Base-by-base conservation (phyloP, 35 echinoderm and acorn worm species). In the Amphiura filiformis region DNA sequence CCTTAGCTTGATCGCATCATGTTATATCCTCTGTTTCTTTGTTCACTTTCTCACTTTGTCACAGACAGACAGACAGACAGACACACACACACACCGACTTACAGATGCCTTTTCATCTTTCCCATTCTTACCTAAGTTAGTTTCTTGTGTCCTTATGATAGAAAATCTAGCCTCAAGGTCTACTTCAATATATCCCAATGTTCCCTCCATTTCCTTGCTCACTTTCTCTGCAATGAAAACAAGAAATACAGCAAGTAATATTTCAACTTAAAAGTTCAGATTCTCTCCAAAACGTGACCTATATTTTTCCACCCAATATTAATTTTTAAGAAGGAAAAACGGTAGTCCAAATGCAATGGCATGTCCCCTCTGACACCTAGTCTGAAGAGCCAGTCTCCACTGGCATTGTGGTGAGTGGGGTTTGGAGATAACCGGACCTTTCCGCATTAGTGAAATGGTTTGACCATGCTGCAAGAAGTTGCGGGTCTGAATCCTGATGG, bases 141-240 rank as follows among this genome's bases (percentile, higher is more conserved):
- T 94, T 90, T 94, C 93, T 56, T 87, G 88, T 1, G 84, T 94
- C 64, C 93, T 81, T 38, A 94, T 84, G 0, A 44, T 56, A 30
- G 78, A 39, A 65, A 94, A 94, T n/a, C 88, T 90, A 13, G 88
- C 93, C 78, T 94, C 93, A 57, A 94, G 80, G 65, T 94, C 93
- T 35, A 82, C 84, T 40, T 91, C 93, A 38, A 94, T 28, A 38
- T 47, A n/a, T 36, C 93, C 93, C 31, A 94, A 70, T n/a, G 52
- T 87, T 37, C 78, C 84, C 77, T 89, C 93, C 42, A 94, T 82
- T 49, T 94, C 93, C 70, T 65, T 90, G 35, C 38, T 39, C 31
- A 94, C 57, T 22, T 86, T 84, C 37, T 86, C 89, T 91, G 65
- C 38, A 35, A 52, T n/a, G n/a, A 52, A 11, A 52, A 52, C 7